Percentiles rank a stretch among this genome's conserved stretches.
phyloP scores from a whole-genome alignment of 2,888 invertebrate genomes.

The Pollenia griseotomentosa region DNA sequence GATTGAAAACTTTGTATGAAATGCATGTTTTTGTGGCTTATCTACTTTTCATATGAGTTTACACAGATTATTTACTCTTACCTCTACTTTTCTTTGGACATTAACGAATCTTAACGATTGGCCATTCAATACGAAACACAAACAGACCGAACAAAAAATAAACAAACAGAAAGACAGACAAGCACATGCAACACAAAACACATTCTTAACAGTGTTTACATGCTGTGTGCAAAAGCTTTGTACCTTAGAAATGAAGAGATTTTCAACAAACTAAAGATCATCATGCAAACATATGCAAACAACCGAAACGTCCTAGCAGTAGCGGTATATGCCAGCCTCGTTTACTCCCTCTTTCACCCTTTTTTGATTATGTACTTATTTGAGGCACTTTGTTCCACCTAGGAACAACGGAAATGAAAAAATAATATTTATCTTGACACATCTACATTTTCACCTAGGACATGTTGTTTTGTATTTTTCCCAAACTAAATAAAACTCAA shows the following conservation, averaged over 20 bases:
- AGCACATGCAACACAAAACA: neutral
- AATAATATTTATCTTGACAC: neutral
- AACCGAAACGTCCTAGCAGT: neutral
- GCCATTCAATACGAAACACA: constrained; percentile 8
- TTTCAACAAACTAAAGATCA: constrained; percentile 36
- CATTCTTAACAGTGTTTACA: constrained; percentile 32
- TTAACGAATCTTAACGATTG: neutral
- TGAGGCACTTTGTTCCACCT: too few relatives aligned
- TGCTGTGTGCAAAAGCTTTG: constrained; percentile 44
- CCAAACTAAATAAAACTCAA: constrained; percentile 29
- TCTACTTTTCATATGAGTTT: constrained; percentile 24
- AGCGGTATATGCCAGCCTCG: too few relatives aligned
- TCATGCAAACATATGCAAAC: constrained; percentile 15
- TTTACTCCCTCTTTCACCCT: neutral
- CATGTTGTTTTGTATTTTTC: neutral
- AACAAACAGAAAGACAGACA: neutral
- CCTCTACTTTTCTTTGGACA: neutral
- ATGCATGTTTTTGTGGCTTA: constrained; percentile 27
- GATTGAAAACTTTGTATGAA: constrained; percentile 39
- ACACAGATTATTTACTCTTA: constrained; percentile 43
- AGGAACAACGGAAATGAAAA: too few relatives aligned
- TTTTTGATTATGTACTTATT: neutral
- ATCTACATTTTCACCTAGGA: neutral
- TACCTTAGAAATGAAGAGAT: constrained; percentile 51
- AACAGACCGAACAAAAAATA: constrained; percentile 2